A percentile compares a stretch with the other conserved stretches of the same genome.
phyloP scores from a whole-genome alignment of 2,888 invertebrate species.

The Drosophila anomelani region DNA sequence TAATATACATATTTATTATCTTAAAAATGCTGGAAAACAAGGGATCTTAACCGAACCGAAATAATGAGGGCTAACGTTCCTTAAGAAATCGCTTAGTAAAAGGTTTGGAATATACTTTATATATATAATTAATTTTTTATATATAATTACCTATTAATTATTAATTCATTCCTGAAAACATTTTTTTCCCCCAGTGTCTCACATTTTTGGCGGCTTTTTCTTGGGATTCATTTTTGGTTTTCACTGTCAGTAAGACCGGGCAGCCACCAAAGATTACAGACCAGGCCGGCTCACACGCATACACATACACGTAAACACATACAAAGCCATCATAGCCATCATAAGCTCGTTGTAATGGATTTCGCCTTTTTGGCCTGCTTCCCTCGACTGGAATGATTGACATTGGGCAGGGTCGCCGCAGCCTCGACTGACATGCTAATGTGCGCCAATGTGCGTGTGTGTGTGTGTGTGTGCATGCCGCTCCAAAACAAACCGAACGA shows the following conservation, averaged over 20 bases:
- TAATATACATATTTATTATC: too few relatives aligned
- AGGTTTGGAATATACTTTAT: too few relatives aligned
- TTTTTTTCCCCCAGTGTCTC: background rate
- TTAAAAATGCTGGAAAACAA: too few relatives aligned
- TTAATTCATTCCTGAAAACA: fast-evolving
- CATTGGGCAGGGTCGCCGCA: slow-evolving; percentile 73
- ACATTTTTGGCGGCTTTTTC: background rate
- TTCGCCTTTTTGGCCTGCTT: slow-evolving; percentile 70
- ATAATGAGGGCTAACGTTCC: too few relatives aligned
- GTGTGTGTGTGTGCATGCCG: slow-evolving; percentile 33
- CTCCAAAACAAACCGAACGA: slow-evolving; percentile 47
- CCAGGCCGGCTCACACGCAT: slow-evolving; percentile 11
- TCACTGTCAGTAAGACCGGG: slow-evolving; percentile 59
- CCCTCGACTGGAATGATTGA: slow-evolving; percentile 64
- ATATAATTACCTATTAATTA: background rate
- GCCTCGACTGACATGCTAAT: slow-evolving; percentile 68
- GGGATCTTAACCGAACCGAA: too few relatives aligned
- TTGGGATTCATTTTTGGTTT: slow-evolving; percentile 31
- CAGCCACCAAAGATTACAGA: slow-evolving; percentile 35
- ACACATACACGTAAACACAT: slow-evolving; percentile 8
- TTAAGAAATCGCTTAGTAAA: too few relatives aligned
- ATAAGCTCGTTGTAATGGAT: slow-evolving; percentile 61
- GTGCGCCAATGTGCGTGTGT: slow-evolving; percentile 39
- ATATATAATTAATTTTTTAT: too few relatives aligned
- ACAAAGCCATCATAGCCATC: slow-evolving; percentile 11